Evolutionary conservation across 2,888 invertebrate genomes (phyloP).

Genomic region (Leptinotarsa rubiginosa): DNA sequence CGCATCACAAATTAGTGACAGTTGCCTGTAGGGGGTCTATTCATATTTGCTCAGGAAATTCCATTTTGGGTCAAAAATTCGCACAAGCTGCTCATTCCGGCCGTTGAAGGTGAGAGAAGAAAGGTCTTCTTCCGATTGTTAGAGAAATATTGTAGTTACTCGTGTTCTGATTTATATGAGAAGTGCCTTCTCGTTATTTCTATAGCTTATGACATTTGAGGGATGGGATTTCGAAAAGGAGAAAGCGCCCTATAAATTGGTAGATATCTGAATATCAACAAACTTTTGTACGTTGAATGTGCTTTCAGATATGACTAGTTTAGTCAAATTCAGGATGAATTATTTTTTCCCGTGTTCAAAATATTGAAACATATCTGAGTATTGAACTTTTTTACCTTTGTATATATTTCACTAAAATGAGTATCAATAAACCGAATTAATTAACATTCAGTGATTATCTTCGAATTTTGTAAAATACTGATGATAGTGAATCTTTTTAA

Average conservation of each 20-base stretch:
- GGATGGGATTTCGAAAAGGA: slow-evolving; percentile 1
- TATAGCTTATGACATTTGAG: slow-evolving; percentile 23
- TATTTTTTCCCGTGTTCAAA: neutral
- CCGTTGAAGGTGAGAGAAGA: slow-evolving; percentile 21
- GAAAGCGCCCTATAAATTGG: slow-evolving; percentile 9
- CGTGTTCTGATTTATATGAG: slow-evolving; percentile 35
- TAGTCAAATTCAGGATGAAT: neutral
- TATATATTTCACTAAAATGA: no score
- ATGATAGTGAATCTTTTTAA: no score
- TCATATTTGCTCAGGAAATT: slow-evolving; percentile 20
- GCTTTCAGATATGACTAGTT: neutral
- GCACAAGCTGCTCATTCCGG: slow-evolving; percentile 31
- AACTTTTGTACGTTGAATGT: neutral
- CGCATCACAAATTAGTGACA: slow-evolving; percentile 38
- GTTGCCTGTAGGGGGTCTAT: slow-evolving; percentile 27
- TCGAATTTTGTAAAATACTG: no score
- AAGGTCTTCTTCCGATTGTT: slow-evolving; percentile 37
- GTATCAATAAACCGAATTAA: no score
- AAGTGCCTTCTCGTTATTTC: slow-evolving; percentile 30
- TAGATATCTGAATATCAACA: slow-evolving; percentile 1
- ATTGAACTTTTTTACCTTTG: no score
- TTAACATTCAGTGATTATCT: no score
- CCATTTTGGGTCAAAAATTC: slow-evolving; percentile 26
- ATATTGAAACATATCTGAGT: neutral
- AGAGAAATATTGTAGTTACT: slow-evolving; percentile 28